Evolutionary conservation across 2,797 vertebrate genomes (phyloP).

Genomic region (Cuculus canorus): DNA sequence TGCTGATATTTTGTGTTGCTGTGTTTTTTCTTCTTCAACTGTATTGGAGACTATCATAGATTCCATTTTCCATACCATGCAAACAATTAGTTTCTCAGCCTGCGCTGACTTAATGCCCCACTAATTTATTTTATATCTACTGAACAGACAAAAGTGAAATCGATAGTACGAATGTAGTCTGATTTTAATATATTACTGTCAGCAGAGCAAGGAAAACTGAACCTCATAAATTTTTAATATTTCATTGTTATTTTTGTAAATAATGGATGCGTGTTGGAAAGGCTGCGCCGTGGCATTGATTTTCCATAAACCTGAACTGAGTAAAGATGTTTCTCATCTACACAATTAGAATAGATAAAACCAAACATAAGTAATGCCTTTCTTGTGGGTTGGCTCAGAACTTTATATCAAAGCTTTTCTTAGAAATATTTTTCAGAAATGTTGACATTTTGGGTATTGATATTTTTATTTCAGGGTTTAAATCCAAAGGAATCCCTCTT

Average conservation of each 20-base stretch:
- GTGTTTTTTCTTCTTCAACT: background rate
- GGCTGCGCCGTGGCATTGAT: background rate
- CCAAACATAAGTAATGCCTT: accelerated
- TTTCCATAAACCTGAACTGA: background rate
- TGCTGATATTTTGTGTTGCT: background rate
- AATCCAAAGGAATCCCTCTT: background rate
- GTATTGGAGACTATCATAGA: background rate
- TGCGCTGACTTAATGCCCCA: background rate
- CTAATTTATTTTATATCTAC: background rate
- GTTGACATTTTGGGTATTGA: accelerated
- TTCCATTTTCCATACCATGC: background rate
- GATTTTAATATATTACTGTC: background rate
- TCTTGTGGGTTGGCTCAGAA: background rate
- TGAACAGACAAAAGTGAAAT: background rate
- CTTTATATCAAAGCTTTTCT: background rate
- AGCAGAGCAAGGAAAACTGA: background rate
- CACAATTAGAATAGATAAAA: background rate
- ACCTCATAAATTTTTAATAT: background rate
- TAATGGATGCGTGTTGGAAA: background rate
- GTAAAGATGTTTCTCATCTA: background rate
- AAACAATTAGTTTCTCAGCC: background rate
- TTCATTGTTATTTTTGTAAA: background rate
- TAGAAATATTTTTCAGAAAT: background rate
- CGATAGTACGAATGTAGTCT: background rate
- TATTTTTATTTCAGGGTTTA: background rate